Conservation (phyloP, 2,113 vertebrate genomes). For the Apodemus speciosus region DNA sequence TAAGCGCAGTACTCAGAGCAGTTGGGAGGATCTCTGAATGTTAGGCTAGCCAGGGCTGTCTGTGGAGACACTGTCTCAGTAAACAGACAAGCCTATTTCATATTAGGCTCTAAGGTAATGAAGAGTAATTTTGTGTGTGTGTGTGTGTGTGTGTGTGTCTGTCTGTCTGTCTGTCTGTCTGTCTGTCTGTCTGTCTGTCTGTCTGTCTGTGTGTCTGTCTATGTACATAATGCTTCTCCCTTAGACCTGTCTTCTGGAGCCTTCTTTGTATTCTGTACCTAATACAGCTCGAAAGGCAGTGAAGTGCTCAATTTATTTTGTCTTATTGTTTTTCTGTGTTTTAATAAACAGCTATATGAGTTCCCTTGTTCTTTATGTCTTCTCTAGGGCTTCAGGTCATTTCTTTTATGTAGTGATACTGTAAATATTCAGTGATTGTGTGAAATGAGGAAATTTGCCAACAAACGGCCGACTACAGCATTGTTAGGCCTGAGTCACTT, state of each 20-base stretch:
- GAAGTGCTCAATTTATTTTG: background rate
- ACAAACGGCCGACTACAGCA: background rate
- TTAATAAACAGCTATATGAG: background rate
- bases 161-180: background rate
- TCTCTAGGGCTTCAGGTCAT: background rate
- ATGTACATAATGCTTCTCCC: background rate
- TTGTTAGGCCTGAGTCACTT: background rate
- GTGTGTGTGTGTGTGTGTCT: background rate
- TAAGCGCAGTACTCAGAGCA: background rate
- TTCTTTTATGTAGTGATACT: background rate
- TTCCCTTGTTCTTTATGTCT: background rate
- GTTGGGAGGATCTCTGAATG: background rate
- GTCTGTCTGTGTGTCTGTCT: no score
- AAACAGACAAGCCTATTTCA: background rate
- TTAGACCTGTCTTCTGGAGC: background rate
- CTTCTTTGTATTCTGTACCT: background rate
- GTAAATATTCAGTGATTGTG: slow-evolving; percentile 29
- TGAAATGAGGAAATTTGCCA: slow-evolving; percentile 37
- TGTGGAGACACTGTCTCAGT: no score
- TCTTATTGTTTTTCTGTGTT: background rate
- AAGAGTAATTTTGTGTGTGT: background rate
- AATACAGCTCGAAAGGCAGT: background rate
- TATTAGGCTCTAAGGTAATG: background rate
- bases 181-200: background rate
- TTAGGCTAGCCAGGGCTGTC: background rate